Base-by-base conservation (phyloP, 2,113 vertebrate species). In the Merops nubicus region DNA sequence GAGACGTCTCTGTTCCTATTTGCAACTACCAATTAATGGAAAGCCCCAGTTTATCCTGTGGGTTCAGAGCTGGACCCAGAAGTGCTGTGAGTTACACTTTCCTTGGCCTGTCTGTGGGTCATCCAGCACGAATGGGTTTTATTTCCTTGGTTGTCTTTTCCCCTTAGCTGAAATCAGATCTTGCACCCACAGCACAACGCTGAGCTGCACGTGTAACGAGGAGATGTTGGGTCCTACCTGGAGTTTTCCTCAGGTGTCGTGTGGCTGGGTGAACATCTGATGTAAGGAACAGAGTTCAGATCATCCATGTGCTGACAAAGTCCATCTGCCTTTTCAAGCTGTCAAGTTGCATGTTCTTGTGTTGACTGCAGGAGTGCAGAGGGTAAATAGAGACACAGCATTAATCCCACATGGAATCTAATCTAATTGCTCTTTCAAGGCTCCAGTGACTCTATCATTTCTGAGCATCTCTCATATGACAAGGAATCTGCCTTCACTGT, bases 351-450 rank as follows among this genome's bases (percentile, higher is more conserved):
- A 19, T 68, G 43, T 68, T 88, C 33, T 62, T 26, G 5, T 83
- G 80, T 50, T 85, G 70, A 45, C 65, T 48, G 57, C 67, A 87
- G 79, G 76, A 70, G 59, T 5, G 51, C 84, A 88, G 62, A 82
- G 70, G 57, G 65, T 89, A 95, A 94, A 63, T 3, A 51, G 93
- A 94, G 84, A 68, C 8, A 18, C 17, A 20, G 81, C 87, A 73
- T 65, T 79, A 94, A 91, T 94, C 62, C 70, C 78, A 25, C 69
- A 34, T 12, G 94, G 84, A 96, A 94, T 94, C 85, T 48, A 95
- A 96, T 96, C 96, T 91, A 94, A 91, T 57, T 96, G 93, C 94
- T 94, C 96, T 96, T 96, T 95, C 74, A 69, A 94, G 69, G 74
- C 85, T 83, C 34, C 63, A 73, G 94, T 97, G 95, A 96, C 87